Conservation (phyloP, 64 coral and sea anemone species). For the Montipora capricornis region DNA sequence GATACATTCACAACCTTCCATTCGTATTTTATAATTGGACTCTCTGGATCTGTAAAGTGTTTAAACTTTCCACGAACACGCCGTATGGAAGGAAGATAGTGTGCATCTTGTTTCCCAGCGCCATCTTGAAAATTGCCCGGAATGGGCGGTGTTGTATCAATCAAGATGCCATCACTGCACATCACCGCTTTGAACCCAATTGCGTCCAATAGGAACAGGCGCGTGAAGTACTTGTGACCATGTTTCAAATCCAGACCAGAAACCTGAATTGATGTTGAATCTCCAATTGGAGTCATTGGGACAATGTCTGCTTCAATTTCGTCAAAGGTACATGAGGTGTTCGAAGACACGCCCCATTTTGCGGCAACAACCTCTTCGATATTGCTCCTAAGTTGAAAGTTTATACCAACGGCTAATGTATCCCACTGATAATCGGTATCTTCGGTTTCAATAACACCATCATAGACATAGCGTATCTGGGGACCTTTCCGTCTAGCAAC, state of each 20-base stretch:
- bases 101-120: slow-evolving; percentile 65
- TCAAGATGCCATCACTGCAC: slow-evolving; percentile 92
- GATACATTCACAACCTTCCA: slow-evolving; percentile 82
- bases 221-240: slow-evolving; percentile 89
- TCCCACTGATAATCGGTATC: slow-evolving; percentile 89
- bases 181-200: slow-evolving; percentile 83
- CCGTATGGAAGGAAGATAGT: slow-evolving; percentile 80
- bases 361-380: slow-evolving; percentile 51
- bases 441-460: slow-evolving; percentile 65
- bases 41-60: slow-evolving; percentile 80
- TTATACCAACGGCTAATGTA: slow-evolving; percentile 72
- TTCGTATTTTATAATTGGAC: slow-evolving; percentile 88
- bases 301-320: slow-evolving; percentile 79
- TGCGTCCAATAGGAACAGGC: slow-evolving; percentile 68
- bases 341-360: slow-evolving; percentile 89
- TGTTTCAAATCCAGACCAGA: slow-evolving; percentile 79
- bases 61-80: slow-evolving; percentile 85
- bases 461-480: slow-evolving; percentile 82
- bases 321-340: slow-evolving; percentile 77
- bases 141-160: slow-evolving; percentile 91
- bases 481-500: slow-evolving; percentile 80
- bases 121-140: slow-evolving; percentile 80
- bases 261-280: slow-evolving; percentile 77
- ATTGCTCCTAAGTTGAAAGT: slow-evolving; percentile 66
- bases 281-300: slow-evolving; percentile 71